Evolutionary conservation across 1,140 invertebrate genomes (phyloP).

Genomic region (Ostrea edulis): DNA sequence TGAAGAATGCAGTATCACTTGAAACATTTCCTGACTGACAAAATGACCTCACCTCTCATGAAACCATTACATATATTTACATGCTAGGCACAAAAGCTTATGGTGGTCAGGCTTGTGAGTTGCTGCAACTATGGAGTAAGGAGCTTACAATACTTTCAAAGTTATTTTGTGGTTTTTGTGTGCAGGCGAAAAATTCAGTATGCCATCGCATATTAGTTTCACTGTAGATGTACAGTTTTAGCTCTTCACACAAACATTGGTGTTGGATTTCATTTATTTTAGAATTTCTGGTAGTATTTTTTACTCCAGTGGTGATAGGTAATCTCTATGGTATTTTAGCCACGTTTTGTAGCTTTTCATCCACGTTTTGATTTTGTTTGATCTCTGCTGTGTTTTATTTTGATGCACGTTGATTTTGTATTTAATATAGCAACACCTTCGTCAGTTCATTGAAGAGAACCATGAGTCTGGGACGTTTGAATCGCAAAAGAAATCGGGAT

Average conservation of each 20-base stretch:
- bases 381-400: conserved; percentile 43
- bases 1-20: conserved; percentile 1
- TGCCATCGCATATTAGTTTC: not conserved
- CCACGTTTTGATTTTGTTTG: not conserved
- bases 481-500: conserved; percentile 61
- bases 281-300: not conserved
- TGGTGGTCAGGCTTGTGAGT: not conserved
- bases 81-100: not conserved
- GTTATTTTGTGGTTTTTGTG: conserved; percentile 37
- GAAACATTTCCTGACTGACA: conserved; percentile 1
- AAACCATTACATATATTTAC: not conserved
- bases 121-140: conserved; percentile 18
- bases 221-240: not conserved
- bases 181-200: not conserved
- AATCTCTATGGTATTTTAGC: not conserved
- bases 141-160: not conserved
- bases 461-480: conserved; percentile 70
- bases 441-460: conserved; percentile 66
- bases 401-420: conserved; percentile 53
- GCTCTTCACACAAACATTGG: not conserved
- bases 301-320: not conserved
- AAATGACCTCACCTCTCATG: not conserved
- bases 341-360: not conserved
- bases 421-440: conserved; percentile 64
- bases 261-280: not conserved